A percentile compares a stretch with the other conserved stretches of the same genome.
phyloP scores from a whole-genome alignment of 1,140 invertebrate species.

The Drosophila ercepeae region DNA sequence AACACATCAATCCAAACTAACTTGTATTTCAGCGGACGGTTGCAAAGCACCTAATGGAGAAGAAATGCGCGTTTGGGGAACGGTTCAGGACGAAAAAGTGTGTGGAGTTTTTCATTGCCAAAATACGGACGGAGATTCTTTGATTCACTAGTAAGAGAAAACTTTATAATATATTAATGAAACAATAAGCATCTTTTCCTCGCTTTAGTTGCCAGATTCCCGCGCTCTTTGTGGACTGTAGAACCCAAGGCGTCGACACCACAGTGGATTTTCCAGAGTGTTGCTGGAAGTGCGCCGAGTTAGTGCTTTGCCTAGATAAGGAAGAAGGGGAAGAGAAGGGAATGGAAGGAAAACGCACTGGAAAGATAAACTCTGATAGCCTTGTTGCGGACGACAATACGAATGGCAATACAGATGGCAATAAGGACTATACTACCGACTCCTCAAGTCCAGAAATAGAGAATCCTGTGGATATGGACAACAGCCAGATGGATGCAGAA shows the following conservation, averaged over 20 bases:
- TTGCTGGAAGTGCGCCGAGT: neutral
- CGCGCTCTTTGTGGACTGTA: neutral
- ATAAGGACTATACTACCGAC: too few species aligned
- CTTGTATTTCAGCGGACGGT: neutral
- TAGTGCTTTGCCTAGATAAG: too few species aligned
- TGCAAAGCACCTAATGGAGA: neutral
- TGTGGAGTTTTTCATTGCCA: neutral
- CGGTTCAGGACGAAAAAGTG: neutral
- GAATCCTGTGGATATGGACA: too few species aligned
- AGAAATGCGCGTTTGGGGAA: neutral
- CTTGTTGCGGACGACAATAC: too few species aligned
- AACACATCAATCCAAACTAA: neutral
- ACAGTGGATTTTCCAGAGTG: neutral
- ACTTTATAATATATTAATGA: neutral
- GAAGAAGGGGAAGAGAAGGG: too few species aligned
- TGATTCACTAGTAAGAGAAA: neutral
- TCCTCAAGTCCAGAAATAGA: too few species aligned
- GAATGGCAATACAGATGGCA: too few species aligned
- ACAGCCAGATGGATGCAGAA: too few species aligned
- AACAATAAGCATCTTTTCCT: neutral
- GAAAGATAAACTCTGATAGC: too few species aligned
- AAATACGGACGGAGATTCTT: neutral
- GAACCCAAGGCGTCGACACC: neutral
- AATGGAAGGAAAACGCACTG: too few species aligned
- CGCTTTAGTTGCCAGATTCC: neutral